Conservation (phyloP, 1,140 invertebrate species). For the Meloidogyne hapla region DNA sequence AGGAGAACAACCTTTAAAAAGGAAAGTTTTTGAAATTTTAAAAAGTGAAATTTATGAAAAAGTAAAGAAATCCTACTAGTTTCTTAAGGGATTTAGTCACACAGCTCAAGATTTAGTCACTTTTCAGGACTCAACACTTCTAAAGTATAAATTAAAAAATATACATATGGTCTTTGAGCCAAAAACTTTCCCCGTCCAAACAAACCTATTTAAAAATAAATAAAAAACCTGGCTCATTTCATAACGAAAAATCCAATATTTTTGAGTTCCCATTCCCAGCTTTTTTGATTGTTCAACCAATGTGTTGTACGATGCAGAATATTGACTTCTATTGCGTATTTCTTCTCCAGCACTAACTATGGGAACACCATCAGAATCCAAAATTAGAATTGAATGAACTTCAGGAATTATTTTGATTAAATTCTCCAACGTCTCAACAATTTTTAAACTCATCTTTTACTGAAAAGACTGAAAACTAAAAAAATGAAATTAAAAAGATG, state of each 20-base stretch:
- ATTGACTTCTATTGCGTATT: slow-evolving; percentile 44
- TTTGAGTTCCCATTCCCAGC: slow-evolving; percentile 49
- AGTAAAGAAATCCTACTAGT: background rate
- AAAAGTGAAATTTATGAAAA: too few species aligned
- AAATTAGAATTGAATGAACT: slow-evolving; percentile 50
- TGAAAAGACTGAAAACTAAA: slow-evolving; percentile 2
- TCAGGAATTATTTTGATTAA: slow-evolving; percentile 39
- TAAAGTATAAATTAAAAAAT: too few species aligned
- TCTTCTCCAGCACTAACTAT: slow-evolving; percentile 45
- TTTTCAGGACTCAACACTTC: too few species aligned
- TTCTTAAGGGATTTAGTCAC: too few species aligned
- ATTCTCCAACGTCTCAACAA: slow-evolving; percentile 39
- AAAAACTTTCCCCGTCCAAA: too few species aligned
- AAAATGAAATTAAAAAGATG: slow-evolving; percentile 18
- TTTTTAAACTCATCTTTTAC: slow-evolving; percentile 34
- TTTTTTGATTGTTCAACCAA: slow-evolving; percentile 55
- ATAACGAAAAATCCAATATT: slow-evolving; percentile 50
- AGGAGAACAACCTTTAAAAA: slow-evolving; percentile 42
- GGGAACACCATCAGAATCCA: slow-evolving; percentile 53
- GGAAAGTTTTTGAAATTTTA: too few species aligned
- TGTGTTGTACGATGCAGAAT: slow-evolving; percentile 37
- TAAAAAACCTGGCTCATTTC: slow-evolving; percentile 27
- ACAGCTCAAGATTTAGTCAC: too few species aligned
- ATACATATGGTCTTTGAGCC: too few species aligned
- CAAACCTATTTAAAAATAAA: background rate